These are phyloP conservation scores for Rhabdomys dilectus DNA, from an alignment of 2,113 vertebrate genomes.

Conservation along the genomic window DNA sequence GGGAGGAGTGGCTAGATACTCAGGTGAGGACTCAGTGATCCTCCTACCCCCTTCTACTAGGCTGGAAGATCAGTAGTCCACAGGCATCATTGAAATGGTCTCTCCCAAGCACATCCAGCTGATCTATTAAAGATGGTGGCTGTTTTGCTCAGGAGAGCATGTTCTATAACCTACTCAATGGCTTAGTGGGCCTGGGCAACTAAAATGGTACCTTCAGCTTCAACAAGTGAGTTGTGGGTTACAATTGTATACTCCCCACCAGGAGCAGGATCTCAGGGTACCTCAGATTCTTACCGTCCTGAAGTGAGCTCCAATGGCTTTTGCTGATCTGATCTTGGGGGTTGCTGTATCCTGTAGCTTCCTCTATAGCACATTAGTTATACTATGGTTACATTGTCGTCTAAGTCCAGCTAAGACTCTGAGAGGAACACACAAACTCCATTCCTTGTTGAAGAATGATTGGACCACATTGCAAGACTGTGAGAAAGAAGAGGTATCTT, in stretches of 20 bases:
- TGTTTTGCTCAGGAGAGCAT: background rate
- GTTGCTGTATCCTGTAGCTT: background rate
- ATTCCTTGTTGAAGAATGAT: rapidly evolving
- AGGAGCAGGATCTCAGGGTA: rapidly evolving
- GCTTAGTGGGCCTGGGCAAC: background rate
- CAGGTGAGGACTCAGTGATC: background rate
- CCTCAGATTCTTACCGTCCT: rapidly evolving
- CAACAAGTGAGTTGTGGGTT: rapidly evolving
- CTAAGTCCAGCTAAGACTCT: background rate
- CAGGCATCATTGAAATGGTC: background rate
- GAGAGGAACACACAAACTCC: background rate
- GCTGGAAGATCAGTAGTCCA: background rate
- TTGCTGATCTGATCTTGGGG: background rate
- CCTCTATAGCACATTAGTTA: background rate
- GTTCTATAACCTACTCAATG: background rate
- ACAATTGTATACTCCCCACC: rapidly evolving
- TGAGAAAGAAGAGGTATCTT: background rate
- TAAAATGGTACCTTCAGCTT: rapidly evolving
- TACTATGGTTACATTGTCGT: background rate
- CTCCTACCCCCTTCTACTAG: background rate
- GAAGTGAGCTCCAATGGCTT: background rate
- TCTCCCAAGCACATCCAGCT: background rate
- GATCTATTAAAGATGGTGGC: background rate
- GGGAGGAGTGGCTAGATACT: background rate
- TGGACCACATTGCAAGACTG: rapidly evolving